Base-by-base conservation (phyloP, 1,140 invertebrate genomes). In the Panagrolaimus sp. region DNA sequence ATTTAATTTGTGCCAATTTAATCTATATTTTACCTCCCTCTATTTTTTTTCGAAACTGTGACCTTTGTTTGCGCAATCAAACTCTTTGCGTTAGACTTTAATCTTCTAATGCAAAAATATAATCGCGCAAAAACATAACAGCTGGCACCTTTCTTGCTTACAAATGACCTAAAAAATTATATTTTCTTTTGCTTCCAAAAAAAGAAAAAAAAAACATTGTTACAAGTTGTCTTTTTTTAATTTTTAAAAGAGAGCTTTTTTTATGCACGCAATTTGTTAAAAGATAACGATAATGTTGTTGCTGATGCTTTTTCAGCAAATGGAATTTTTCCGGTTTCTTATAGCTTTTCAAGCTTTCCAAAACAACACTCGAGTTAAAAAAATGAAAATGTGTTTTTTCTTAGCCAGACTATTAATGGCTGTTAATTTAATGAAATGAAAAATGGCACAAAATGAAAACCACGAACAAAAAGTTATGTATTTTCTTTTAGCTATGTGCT, bases 401-500 rank as follows among this genome's bases (percentile, higher is more conserved):
- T n/a, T n/a, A n/a, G n/a, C 51, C 11, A 25, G 51, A 16, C 51
- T n/a, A 25, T 57, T 57, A 16, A 57, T 57, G 51, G 51, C 8
- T n/a, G 51, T 16, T 27, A 57, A 57, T 57, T 57, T 27, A 57
- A 16, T n/a, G 51, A 16, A 27, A 20, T 27, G 51, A 27, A 27
- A 57, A 57, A 57, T 57, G 11, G 51, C 51, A 20, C 51, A 57
- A 20, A 57, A 25, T n/a, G 20, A 20, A 9, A 20, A 11, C 27
- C 11, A 25, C 11, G 51, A 57, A 27, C 11, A 57, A 57, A 27
- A 13, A 27, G 51, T 57, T 4, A 57, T 57, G 16, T 20, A 1
- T 53, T 13, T 57, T 57, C 4, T 73, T 79, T 64, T 65, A 81
- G 79, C 27, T 74, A 73, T 57, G 46, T 69, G 27, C 67, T 81